These are phyloP conservation scores for Muraenolepis orangiensis DNA, from an alignment of 2,797 vertebrate species.

Conservation along the genomic window DNA sequence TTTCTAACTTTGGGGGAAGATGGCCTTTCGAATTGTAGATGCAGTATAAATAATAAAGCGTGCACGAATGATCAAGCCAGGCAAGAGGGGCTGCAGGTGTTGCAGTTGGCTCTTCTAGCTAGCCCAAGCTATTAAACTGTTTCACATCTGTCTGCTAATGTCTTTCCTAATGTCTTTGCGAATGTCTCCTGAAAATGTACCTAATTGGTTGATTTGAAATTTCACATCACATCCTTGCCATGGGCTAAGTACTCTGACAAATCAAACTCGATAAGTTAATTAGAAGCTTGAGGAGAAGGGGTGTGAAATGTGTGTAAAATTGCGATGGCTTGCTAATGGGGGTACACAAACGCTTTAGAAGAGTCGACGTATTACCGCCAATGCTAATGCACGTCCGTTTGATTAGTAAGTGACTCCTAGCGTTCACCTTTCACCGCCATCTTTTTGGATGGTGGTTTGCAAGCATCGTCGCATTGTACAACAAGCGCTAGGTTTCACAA, in stretches of 20 bases:
- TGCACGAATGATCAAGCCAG: neutral
- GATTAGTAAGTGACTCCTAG: neutral
- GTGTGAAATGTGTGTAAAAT: neutral
- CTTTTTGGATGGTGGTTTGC: neutral
- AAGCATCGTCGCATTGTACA: neutral
- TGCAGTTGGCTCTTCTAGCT: too few species aligned
- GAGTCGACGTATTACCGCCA: neutral
- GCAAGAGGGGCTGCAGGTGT: neutral
- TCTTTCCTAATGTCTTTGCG: neutral
- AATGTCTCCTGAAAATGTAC: neutral
- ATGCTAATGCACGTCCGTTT: neutral
- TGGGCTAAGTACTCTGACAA: neutral
- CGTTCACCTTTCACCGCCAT: neutral
- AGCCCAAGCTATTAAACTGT: neutral
- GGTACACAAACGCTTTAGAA: neutral
- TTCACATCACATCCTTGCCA: neutral
- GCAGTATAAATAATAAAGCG: neutral
- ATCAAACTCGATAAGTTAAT: neutral
- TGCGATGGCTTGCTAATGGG: neutral
- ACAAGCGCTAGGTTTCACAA: neutral
- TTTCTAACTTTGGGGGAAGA: too few species aligned
- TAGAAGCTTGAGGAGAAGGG: neutral
- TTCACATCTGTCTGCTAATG: neutral
- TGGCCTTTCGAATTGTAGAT: neutral
- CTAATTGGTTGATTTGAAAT: neutral